These are phyloP conservation scores for Chirona hameri DNA, from an alignment of 2,888 invertebrate species.

Conservation along the genomic window DNA sequence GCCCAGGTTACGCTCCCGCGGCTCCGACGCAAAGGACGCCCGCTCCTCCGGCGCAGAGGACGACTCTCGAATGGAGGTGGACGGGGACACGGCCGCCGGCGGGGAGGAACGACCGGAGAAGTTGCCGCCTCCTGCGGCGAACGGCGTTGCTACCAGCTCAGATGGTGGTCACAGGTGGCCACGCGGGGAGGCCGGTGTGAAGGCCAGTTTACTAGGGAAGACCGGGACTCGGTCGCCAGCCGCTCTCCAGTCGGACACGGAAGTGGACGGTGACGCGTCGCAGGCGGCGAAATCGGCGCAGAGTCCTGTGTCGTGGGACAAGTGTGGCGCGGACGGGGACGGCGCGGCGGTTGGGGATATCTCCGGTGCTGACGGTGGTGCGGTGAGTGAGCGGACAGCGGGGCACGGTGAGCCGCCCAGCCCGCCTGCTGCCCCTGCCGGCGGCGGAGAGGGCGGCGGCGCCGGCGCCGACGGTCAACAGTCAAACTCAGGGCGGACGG, in stretches of 20 bases:
- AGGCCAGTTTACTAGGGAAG: not conserved
- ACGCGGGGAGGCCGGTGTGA: no score
- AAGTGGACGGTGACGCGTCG: not conserved
- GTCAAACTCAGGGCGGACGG: not conserved
- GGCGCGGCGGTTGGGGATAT: not conserved
- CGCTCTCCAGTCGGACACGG: not conserved
- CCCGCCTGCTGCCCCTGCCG: not conserved
- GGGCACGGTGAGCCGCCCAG: not conserved
- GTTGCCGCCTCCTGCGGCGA: no score
- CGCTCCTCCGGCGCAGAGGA: no score
- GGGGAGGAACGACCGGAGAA: no score
- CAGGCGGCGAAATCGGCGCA: no score
- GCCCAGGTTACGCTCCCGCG: no score
- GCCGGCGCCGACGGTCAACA: not conserved
- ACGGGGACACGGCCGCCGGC: no score
- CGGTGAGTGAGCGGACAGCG: not conserved
- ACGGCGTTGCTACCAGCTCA: no score
- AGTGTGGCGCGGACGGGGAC: not conserved
- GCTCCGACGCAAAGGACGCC: no score
- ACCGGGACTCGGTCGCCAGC: not conserved
- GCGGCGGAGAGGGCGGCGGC: not conserved
- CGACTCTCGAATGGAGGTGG: no score
- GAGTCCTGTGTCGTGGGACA: no score
- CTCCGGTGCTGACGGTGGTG: not conserved
- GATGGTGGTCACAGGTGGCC: no score